Percentiles rank a stretch among this genome's conserved stretches.
Evolutionary conservation across 2,797 vertebrate species (phyloP).

Genomic region (Galagoides demidoff): DNA sequence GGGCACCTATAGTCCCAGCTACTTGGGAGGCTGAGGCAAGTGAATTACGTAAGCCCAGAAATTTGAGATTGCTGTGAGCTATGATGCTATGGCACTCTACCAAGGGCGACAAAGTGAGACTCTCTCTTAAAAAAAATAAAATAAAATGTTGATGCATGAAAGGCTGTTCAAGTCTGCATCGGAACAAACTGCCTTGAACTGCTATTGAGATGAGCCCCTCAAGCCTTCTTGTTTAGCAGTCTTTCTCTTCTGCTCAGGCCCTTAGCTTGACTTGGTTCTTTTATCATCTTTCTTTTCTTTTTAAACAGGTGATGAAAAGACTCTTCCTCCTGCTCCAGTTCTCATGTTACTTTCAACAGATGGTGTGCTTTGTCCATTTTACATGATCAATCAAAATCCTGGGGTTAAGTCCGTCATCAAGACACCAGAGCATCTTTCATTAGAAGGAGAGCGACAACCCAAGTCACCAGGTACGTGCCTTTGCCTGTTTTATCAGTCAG

Average conservation of each 20-base stretch:
- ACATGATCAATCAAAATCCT: constrained; percentile 94
- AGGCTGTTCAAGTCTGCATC: constrained; percentile 42
- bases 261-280: background rate
- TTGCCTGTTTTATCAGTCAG: accelerated
- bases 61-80: too few relatives aligned
- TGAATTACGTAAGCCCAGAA: too few relatives aligned
- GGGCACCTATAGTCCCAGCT: too few relatives aligned
- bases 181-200: constrained; percentile 33
- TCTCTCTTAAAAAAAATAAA: too few relatives aligned
- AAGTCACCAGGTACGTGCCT: constrained; percentile 87
- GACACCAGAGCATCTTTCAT: constrained; percentile 79
- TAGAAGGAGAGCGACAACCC: constrained; percentile 92
- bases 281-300: background rate
- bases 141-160: background rate
- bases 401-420: constrained; percentile 90
- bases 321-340: constrained; percentile 92
- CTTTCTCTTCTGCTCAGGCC: background rate
- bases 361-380: constrained; percentile 95
- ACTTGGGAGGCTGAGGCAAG: too few relatives aligned
- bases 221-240: background rate
- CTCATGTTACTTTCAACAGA: constrained; percentile 96
- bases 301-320: constrained; percentile 93
- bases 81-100: too few relatives aligned
- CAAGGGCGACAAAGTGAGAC: too few relatives aligned
- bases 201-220: constrained; percentile 44